Evolutionary conservation across 2,888 invertebrate genomes (phyloP).

Genomic region (Hirtodrosophila histrioides): DNA sequence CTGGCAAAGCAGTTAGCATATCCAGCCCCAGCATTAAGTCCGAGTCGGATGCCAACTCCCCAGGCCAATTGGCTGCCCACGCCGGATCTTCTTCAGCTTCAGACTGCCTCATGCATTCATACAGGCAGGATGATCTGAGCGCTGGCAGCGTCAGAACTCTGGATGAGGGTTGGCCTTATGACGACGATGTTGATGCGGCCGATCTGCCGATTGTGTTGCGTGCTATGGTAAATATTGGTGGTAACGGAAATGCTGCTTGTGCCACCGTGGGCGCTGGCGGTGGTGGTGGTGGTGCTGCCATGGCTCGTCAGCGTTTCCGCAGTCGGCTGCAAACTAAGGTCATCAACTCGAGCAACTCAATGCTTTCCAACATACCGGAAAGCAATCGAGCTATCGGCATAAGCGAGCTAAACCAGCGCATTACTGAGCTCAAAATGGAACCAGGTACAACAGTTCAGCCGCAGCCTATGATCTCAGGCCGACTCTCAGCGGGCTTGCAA

Average conservation of each 20-base stretch:
- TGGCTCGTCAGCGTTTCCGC: conserved; percentile 86
- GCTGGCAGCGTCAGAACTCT: conserved; percentile 69
- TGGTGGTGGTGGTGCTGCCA: conserved; percentile 28
- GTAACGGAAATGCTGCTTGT: conserved; percentile 48
- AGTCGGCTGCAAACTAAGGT: conserved; percentile 87
- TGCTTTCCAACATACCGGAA: conserved; percentile 84
- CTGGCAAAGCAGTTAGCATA: conserved; percentile 89
- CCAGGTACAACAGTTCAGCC: conserved; percentile 77
- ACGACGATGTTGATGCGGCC: conserved; percentile 87
- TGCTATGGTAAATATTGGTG: conserved; percentile 90
- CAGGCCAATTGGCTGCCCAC: conserved; percentile 85
- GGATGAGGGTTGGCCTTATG: conserved; percentile 86
- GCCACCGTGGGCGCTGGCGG: conserved; percentile 20
- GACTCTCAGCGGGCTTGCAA: conserved; percentile 15
- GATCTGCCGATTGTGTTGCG: conserved; percentile 91
- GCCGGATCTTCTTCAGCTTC: conserved; percentile 34
- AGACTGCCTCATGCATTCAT: conserved; percentile 41
- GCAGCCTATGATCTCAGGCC: conserved; percentile 16
- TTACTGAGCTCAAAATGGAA: conserved; percentile 90
- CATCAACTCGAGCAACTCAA: conserved; percentile 83
- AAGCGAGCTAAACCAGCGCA: conserved; percentile 88
- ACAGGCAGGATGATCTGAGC: conserved; percentile 43
- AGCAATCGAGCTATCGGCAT: conserved; percentile 84
- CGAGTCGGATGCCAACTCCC: conserved; percentile 89
- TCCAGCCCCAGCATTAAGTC: conserved; percentile 96